Percentiles rank a stretch among this genome's conserved stretches.
Evolutionary conservation across 2,888 invertebrate genomes (phyloP).

Genomic region (Marronus borbonicus): DNA sequence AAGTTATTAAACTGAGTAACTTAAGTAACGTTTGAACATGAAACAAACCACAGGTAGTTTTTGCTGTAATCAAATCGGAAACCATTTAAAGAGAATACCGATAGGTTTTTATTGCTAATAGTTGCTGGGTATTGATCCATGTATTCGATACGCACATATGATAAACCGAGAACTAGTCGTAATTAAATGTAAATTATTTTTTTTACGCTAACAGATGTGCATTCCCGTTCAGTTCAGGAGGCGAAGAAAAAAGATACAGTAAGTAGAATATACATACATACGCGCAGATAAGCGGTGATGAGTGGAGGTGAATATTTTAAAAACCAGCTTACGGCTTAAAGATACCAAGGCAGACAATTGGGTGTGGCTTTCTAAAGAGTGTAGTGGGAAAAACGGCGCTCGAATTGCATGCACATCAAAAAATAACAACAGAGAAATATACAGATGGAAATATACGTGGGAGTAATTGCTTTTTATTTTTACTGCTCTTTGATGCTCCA

Average conservation of each 20-base stretch:
- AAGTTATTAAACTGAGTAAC: no score
- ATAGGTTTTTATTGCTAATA: no score
- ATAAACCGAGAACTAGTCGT: not conserved
- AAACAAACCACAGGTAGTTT: no score
- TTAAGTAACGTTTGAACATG: no score
- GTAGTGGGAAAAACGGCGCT: constrained; percentile 35
- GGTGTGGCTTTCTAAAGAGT: constrained; percentile 32
- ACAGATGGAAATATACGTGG: not conserved
- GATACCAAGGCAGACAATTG: constrained; percentile 31
- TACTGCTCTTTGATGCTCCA: no score
- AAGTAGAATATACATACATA: constrained; percentile 19
- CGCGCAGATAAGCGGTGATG: constrained; percentile 30
- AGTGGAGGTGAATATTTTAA: constrained; percentile 42
- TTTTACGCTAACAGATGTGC: constrained; percentile 5
- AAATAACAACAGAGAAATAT: constrained; percentile 10
- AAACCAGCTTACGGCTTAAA: constrained; percentile 32
- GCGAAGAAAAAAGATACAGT: not conserved
- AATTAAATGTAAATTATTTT: constrained; percentile 27
- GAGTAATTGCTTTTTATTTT: no score
- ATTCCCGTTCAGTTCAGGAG: not conserved
- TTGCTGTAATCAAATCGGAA: no score
- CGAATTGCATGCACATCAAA: not conserved
- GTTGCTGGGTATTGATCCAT: not conserved
- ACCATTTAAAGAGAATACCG: no score
- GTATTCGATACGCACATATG: not conserved